phyloP scores from a whole-genome alignment of 2,113 vertebrate genomes.

The Cyanoramphus novaezelandiae region DNA sequence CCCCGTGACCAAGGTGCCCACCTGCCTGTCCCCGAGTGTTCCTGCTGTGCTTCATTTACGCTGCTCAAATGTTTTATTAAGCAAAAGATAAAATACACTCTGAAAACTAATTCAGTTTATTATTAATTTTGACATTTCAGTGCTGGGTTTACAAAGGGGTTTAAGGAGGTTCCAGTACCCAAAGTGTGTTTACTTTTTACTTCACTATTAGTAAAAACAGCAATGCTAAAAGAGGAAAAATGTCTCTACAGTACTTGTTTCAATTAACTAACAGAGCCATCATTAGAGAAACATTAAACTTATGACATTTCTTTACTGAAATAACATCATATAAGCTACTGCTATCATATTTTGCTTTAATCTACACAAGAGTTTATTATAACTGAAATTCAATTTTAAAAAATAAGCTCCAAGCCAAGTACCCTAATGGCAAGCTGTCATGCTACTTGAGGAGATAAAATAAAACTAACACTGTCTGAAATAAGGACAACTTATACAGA shows the following conservation, averaged over 20 bases:
- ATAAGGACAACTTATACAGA: background rate
- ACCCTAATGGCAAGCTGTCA: background rate
- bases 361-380: background rate
- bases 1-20: fast-evolving
- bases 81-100: background rate
- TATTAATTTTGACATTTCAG: background rate
- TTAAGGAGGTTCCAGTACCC: background rate
- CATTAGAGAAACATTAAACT: background rate
- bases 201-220: background rate
- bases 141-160: background rate
- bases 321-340: background rate
- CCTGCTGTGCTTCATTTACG: background rate
- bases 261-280: background rate
- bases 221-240: background rate
- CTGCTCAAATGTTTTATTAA: background rate
- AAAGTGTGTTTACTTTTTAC: background rate
- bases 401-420: background rate
- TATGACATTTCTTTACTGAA: background rate
- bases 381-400: background rate
- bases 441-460: background rate
- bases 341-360: background rate
- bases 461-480: background rate
- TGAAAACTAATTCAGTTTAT: background rate
- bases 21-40: background rate
- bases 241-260: background rate